Conservation (phyloP, 2,797 vertebrate species). For the Crax fasciolata region DNA sequence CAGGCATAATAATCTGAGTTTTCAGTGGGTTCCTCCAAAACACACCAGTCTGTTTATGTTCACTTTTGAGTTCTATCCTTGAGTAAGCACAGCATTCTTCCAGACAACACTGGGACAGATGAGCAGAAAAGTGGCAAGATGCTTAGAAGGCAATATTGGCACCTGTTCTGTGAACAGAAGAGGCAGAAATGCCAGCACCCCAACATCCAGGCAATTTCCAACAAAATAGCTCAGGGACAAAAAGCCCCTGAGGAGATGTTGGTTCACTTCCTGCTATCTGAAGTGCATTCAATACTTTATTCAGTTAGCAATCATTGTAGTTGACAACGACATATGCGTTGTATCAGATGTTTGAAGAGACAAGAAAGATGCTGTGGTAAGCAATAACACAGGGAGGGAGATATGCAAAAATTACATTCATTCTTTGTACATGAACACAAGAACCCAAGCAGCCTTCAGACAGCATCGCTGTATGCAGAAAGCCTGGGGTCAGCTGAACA, state of each 20-base stretch:
- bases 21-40: background rate
- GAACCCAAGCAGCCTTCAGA: background rate
- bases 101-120: background rate
- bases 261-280: background rate
- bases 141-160: background rate
- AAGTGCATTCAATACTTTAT: background rate
- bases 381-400: background rate
- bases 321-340: rapidly evolving
- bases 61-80: background rate
- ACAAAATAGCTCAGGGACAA: background rate
- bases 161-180: background rate
- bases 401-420: background rate
- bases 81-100: background rate
- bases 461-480: background rate
- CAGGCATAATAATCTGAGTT: background rate
- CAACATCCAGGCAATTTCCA: no score
- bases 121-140: background rate
- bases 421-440: background rate
- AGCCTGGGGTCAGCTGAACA: background rate
- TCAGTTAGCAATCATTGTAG: background rate
- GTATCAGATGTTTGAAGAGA: background rate
- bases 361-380: background rate
- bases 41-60: background rate
- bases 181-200: background rate
- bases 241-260: background rate